Evolutionary conservation across 2,113 vertebrate genomes (phyloP), one percentile per base, ranked within the genome.

Genomic region (Marmota monax): DNA sequence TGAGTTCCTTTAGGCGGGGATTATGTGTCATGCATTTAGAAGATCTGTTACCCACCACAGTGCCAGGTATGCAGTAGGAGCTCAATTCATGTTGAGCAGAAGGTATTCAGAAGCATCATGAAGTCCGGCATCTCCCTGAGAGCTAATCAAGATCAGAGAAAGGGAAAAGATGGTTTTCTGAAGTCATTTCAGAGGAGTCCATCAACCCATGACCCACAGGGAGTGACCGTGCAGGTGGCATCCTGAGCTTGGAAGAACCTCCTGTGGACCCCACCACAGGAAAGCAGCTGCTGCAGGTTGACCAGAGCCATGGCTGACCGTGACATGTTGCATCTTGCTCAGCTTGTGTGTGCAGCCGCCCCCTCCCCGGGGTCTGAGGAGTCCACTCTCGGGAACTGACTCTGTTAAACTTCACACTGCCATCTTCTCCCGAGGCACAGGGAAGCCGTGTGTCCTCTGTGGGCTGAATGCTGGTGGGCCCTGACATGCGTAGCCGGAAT

Each of bases 261-360:
- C 45, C 22, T 16, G 16, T 2, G 11, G 77, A 56, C 27, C 9
- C 29, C 51, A 27, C 7, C 0, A 12, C 20, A 4, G 0, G 7
- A 23, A 1, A 6, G 42, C 48, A n/a, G 65, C 16, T 0, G 37
- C 34, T 11, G 69, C n/a, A 34, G 7, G 86, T 85, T 92, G 69
- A 16, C 92, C 91, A 93, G 13, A 80, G 63, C 92, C 56, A 20
- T 97, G 83, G 65, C 34, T 73, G 83, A 67, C 37, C 70, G 70
- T 39, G 14, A 74, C 80, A 90, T 79, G 94, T 93, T 61, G 67
- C 4, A 53, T 77, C 20, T 85, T 97, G 80, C 93, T 97, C 97
- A 73, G 86, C 34, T 74, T 84, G 51, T 4, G 17, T 17, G 51
- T 67, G 12, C 25, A 56, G 14, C 37, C 73, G 92, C 29, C 18